Evolutionary conservation across 2,888 invertebrate genomes (phyloP).

Genomic region (Heteropelma amictum): DNA sequence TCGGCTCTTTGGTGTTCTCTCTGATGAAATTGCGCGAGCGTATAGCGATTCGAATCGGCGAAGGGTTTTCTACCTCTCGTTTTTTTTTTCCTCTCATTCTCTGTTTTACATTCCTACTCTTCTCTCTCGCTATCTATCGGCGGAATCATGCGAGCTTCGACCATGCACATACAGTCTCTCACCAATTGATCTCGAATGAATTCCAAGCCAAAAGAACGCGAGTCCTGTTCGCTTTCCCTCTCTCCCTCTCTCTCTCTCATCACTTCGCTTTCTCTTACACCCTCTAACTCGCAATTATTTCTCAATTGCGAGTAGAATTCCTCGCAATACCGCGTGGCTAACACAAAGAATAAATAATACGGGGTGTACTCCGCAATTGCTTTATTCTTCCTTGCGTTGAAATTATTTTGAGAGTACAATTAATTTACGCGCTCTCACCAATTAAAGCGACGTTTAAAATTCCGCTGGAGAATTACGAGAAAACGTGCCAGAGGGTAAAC

Average conservation of each 20-base stretch:
- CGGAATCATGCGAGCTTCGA: background rate
- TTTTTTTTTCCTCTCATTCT: slow-evolving; percentile 3
- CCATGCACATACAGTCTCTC: background rate
- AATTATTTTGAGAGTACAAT: slow-evolving; percentile 24
- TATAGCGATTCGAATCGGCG: slow-evolving; percentile 8
- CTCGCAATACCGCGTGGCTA: background rate
- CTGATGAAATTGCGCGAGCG: slow-evolving; percentile 38
- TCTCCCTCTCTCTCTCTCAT: background rate
- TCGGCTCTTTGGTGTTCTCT: slow-evolving; percentile 18
- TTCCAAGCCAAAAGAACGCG: too few relatives aligned
- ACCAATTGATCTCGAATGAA: too few relatives aligned
- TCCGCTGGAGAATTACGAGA: background rate
- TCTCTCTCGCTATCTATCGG: background rate
- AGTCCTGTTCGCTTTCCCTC: background rate
- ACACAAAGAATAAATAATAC: slow-evolving; percentile 14
- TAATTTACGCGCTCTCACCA: slow-evolving; percentile 20
- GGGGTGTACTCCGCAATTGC: slow-evolving; percentile 16
- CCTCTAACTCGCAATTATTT: background rate
- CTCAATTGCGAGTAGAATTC: background rate
- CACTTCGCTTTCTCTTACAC: background rate
- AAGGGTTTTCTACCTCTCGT: slow-evolving; percentile 34
- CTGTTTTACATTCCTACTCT: slow-evolving; percentile 1
- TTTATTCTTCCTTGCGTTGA: slow-evolving; percentile 10
- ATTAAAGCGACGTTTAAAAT: slow-evolving; percentile 19
- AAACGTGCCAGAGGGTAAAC: background rate